Percentiles rank a stretch among this genome's conserved stretches.
Evolutionary conservation across 2,797 vertebrate species (phyloP).

Genomic region (Echeneis naucrates): DNA sequence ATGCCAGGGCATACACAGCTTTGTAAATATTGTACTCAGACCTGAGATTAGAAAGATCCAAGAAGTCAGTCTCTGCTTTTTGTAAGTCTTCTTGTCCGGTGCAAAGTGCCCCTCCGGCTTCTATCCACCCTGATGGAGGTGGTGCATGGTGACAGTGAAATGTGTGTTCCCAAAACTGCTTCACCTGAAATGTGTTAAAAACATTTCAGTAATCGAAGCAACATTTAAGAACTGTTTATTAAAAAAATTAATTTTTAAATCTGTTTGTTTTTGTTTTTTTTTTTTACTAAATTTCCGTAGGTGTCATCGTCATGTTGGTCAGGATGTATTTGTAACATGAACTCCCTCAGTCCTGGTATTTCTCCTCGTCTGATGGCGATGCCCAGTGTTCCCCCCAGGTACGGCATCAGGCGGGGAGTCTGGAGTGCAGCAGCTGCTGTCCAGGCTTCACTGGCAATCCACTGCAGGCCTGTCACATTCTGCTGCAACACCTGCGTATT

Average conservation of each 20-base stretch:
- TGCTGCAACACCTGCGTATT: constrained; percentile 55
- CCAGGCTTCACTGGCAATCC: constrained; percentile 66
- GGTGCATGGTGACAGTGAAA: constrained; percentile 68
- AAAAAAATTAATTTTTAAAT: too few relatives aligned
- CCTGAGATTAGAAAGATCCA: constrained; percentile 68
- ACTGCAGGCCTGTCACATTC: constrained; percentile 64
- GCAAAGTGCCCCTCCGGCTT: constrained; percentile 54
- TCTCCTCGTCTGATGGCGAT: constrained; percentile 74
- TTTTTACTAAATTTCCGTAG: too few relatives aligned
- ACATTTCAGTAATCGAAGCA: too few relatives aligned
- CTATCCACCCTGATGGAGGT: constrained; percentile 27
- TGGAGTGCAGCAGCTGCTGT: constrained; percentile 45
- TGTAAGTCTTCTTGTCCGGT: constrained; percentile 65
- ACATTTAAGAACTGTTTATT: too few relatives aligned
- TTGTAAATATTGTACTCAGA: constrained; percentile 75
- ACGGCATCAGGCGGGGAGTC: constrained; percentile 48
- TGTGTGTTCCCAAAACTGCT: constrained; percentile 70
- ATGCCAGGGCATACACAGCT: constrained; percentile 80
- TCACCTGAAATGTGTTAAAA: constrained; percentile 39
- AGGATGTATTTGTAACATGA: constrained; percentile 54
- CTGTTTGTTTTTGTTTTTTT: too few relatives aligned
- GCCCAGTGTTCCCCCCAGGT: constrained; percentile 65
- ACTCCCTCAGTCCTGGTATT: constrained; percentile 71
- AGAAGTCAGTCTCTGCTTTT: constrained; percentile 52
- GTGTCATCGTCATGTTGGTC: constrained; percentile 12